Base-by-base conservation (phyloP, 2,888 invertebrate species). In the Napeogenes inachia region DNA sequence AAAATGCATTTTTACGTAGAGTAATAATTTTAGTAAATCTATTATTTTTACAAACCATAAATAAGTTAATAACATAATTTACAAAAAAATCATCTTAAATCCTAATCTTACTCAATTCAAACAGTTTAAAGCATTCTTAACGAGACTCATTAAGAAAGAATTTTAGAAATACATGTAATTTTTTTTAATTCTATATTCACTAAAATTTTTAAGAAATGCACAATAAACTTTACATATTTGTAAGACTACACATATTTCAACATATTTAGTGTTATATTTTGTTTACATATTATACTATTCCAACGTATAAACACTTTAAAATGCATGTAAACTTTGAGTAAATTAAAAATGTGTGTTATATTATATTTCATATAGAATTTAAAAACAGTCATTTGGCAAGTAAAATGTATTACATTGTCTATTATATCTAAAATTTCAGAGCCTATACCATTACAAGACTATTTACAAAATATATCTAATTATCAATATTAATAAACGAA, bases 401-500 rank as follows among this genome's bases (percentile, higher is more conserved):
- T n/a, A 50, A 50, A 50, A n/a, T 30, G 3, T 50, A 50, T 50
- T 50, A 50, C 8, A 30, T 50, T 30, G 50, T 10, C 21, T 5
- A 30, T 3, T 50, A 50, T n/a, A 50, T 50, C 50, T 30, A 21
- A 50, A 8, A 50, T 42, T 30, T 10, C 50, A 50, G 21, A 50
- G 50, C 54, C 30, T 38, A 54, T 57, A 45, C 45, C 53, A 53
- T 47, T 13, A 4, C 30, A 30, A 57, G 2, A n/a, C 46, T 45
- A 47, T 54, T 56, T 54, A 32, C 46, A 46, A 60, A 57, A 57
- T 55, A 30, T 60, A 66, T 66, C 30, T 66, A 66, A 21, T 21
- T 21, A 21, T 21, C 64, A 66, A 50, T 66, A 57, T 61, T 50
- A 50, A 21, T 62, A 60, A 58, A 61, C 54, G 59, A 62, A 61